Percentiles rank a stretch among this genome's conserved stretches.
Evolutionary conservation across 2,797 vertebrate genomes (phyloP).

Genomic region (Amphiprion clarkii): DNA sequence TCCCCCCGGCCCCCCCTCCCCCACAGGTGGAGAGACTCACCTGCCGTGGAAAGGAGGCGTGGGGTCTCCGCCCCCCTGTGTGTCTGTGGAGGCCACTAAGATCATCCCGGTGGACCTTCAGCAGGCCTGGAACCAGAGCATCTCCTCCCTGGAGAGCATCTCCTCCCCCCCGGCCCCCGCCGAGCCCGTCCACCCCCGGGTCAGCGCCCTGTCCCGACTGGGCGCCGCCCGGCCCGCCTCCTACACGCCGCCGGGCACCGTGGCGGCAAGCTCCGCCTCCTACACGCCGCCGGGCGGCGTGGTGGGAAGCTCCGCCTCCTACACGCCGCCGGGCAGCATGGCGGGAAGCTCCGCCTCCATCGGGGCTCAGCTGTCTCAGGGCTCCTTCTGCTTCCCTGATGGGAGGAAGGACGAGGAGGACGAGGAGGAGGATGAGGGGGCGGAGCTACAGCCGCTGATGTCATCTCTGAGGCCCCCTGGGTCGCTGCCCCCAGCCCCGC

Average conservation of each 20-base stretch:
- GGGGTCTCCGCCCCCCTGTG: slow-evolving; percentile 89
- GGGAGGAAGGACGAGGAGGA: slow-evolving; percentile 45
- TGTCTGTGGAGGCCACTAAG: slow-evolving; percentile 95
- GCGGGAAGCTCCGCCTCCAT: slow-evolving; percentile 69
- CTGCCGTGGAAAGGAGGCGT: slow-evolving; percentile 92
- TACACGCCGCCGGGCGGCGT: slow-evolving; percentile 47
- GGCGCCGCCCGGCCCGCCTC: slow-evolving; percentile 65
- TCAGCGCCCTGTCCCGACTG: slow-evolving; percentile 73
- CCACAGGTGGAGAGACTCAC: slow-evolving; percentile 88
- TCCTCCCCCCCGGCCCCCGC: slow-evolving; percentile 76
- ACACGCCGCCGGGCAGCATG: slow-evolving; percentile 56
- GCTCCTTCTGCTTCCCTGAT: slow-evolving; percentile 56
- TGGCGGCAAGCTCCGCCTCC: slow-evolving; percentile 68
- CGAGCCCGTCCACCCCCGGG: slow-evolving; percentile 76
- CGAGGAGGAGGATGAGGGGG: slow-evolving; percentile 72
- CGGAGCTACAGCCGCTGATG: slow-evolving; percentile 89
- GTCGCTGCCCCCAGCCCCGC: slow-evolving; percentile 51
- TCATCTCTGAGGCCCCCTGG: slow-evolving; percentile 77
- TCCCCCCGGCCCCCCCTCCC: slow-evolving; percentile 80
- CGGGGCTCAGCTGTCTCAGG: slow-evolving; percentile 77
- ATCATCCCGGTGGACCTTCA: slow-evolving; percentile 96
- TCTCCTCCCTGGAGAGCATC: slow-evolving; percentile 94
- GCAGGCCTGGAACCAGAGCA: slow-evolving; percentile 97
- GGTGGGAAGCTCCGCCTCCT: slow-evolving; percentile 68
- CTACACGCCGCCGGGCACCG: slow-evolving; percentile 61